These are phyloP conservation scores for Melitaea cinxia DNA, from an alignment of 1,140 invertebrate genomes.

Conservation along the genomic window DNA sequence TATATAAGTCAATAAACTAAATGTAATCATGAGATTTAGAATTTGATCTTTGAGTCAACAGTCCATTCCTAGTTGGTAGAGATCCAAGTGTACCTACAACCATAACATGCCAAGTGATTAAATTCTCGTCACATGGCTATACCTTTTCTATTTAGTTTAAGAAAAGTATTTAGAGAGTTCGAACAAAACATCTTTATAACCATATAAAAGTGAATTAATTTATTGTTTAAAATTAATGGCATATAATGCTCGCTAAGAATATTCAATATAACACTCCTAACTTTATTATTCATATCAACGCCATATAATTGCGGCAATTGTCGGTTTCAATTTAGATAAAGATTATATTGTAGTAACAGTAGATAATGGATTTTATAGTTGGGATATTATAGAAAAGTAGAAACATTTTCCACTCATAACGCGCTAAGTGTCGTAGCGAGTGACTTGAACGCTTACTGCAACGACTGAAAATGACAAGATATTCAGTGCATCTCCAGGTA, in stretches of 20 bases:
- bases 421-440: constrained; percentile 46
- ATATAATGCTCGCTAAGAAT: constrained; percentile 41
- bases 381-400: constrained; percentile 58
- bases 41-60: constrained; percentile 28
- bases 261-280: constrained; percentile 46
- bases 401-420: constrained; percentile 49
- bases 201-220: constrained; percentile 62
- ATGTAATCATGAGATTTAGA: constrained; percentile 18
- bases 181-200: constrained; percentile 47
- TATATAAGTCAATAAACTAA: constrained; percentile 41
- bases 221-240: constrained; percentile 47
- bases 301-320: constrained; percentile 55
- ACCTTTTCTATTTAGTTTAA: constrained; percentile 41
- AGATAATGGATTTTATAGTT: constrained; percentile 73
- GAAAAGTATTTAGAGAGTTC: constrained; percentile 36
- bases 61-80: constrained; percentile 47
- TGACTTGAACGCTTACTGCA: constrained; percentile 32
- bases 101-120: constrained; percentile 46
- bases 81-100: constrained; percentile 49
- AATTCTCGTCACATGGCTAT: constrained; percentile 40
- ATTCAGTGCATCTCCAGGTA: constrained; percentile 56
- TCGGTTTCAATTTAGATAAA: constrained; percentile 72
- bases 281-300: constrained; percentile 52
- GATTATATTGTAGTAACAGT: constrained; percentile 58
- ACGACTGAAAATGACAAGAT: constrained; percentile 47